Conservation (phyloP, 2,797 vertebrate species). For the Triplophysa bombifrons region DNA sequence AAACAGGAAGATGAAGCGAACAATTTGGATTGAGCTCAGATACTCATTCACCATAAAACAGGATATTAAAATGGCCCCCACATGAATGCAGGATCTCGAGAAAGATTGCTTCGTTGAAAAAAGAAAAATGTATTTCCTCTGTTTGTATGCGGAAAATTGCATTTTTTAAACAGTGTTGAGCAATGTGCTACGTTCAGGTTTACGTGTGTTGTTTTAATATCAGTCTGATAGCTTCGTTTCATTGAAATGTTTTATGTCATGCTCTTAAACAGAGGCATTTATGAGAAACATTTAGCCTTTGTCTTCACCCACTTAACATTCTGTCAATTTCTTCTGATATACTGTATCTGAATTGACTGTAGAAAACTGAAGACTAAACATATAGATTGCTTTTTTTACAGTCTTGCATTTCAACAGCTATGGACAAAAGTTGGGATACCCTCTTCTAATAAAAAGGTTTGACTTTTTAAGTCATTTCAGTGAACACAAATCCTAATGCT, state of each 20-base stretch:
- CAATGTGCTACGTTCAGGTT: background rate
- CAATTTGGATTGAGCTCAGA: conserved; percentile 20
- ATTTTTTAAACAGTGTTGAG: background rate
- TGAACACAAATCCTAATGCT: no score
- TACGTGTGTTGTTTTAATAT: background rate
- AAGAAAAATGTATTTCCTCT: background rate
- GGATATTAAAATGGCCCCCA: conserved; percentile 41
- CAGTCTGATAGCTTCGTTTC: background rate
- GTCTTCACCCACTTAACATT: no score
- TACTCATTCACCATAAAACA: conserved; percentile 38
- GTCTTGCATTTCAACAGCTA: no score
- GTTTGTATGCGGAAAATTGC: background rate
- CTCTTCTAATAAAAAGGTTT: no score
- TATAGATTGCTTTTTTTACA: no score
- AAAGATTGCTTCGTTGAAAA: conserved; percentile 1
- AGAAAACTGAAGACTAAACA: background rate
- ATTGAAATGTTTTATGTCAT: background rate
- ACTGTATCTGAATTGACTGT: background rate
- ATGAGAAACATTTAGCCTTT: conserved; percentile 3
- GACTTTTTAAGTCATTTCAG: no score
- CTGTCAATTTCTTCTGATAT: no score
- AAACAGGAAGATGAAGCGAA: conserved; percentile 22
- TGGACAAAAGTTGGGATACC: no score
- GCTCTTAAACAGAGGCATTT: background rate
- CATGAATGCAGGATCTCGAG: conserved; percentile 13